Base-by-base conservation (phyloP, 1,140 invertebrate species). In the Drosophila malerkotliana region DNA sequence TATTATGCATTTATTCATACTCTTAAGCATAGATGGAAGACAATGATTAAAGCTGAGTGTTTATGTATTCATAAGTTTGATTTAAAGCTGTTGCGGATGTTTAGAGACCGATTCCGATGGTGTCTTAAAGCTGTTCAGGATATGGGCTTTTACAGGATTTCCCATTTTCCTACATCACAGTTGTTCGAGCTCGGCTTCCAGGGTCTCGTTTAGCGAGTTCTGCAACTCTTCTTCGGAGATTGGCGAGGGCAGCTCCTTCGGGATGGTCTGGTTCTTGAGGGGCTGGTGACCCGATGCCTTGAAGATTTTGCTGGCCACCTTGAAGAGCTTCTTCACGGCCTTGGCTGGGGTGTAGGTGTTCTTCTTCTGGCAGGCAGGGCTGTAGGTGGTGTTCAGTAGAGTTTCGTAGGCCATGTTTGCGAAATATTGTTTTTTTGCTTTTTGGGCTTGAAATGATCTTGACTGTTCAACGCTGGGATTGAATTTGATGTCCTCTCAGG, bases 391-490 rank as follows among this genome's bases (percentile, higher is more conserved):
- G 44, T 73, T 62, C 7, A 72, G 28, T 9, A 77, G 68, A 37
- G 63, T 53, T 74, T 84, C 77, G 60, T 77, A 77, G 39, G 47
- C 59, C 81, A 84, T 84, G 15, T 52, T 67, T 48, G 39, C 15
- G n/a, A 15, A 44, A 18, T 15, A 15, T 26, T 63, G 9, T 6
- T 4, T 12, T 12, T 21, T 30, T 12, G 14, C 14, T 14, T 48
- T 54, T 3, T 34, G 6, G 6, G 44, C 15, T 49, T 14, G 47
- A 44, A 48, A 4, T 34, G 21, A 48, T 66, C 21, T 64, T 44
- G 34, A 74, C 68, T 71, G 64, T 51, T 59, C 57, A 59, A 71
- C 56, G 59, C 26, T 61, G 52, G 3, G 34, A 59, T 57, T 48
- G 49, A 66, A 72, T 49, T 37, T 85, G 81, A 81, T 85, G 54